Conservation (phyloP, 2,113 vertebrate genomes). For the Neogobius melanostomus region DNA sequence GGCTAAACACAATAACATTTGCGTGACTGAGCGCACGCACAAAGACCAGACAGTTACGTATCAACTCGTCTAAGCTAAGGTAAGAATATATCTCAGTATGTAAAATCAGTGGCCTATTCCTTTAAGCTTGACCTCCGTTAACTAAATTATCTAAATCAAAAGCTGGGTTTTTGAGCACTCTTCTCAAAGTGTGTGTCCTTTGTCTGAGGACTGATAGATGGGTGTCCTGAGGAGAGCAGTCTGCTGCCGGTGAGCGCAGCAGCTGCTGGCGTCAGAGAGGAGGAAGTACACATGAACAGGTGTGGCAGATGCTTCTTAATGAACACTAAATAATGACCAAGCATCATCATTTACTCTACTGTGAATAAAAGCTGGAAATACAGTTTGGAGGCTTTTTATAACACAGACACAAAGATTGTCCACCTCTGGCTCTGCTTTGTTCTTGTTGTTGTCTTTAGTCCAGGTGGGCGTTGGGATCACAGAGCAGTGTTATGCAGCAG, state of each 20-base stretch:
- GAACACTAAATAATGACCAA: background rate
- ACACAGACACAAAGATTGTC: constrained; percentile 9
- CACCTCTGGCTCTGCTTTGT: constrained; percentile 27
- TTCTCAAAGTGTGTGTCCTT: background rate
- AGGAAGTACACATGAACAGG: constrained; percentile 14
- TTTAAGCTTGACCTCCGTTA: background rate
- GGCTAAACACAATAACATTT: too few species aligned
- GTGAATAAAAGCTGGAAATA: background rate
- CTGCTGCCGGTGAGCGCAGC: constrained; percentile 6
- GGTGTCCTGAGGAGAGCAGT: background rate
- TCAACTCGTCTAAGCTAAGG: too few species aligned
- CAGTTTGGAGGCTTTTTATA: background rate
- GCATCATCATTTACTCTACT: background rate
- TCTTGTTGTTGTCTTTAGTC: constrained; percentile 23
- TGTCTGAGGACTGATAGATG: background rate
- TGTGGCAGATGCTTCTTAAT: constrained; percentile 3
- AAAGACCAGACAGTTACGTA: too few species aligned
- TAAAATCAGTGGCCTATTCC: too few species aligned
- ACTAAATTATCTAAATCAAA: background rate
- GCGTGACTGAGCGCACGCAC: too few species aligned
- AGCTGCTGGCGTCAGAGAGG: constrained; percentile 1
- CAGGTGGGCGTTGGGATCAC: constrained; percentile 52
- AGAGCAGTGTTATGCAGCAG: constrained; percentile 38
- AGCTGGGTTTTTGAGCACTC: background rate
- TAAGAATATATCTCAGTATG: too few species aligned